Evolutionary conservation across 2,888 invertebrate species (phyloP), one percentile per base, ranked within the genome.

Genomic region (Euzophera pinguis): DNA sequence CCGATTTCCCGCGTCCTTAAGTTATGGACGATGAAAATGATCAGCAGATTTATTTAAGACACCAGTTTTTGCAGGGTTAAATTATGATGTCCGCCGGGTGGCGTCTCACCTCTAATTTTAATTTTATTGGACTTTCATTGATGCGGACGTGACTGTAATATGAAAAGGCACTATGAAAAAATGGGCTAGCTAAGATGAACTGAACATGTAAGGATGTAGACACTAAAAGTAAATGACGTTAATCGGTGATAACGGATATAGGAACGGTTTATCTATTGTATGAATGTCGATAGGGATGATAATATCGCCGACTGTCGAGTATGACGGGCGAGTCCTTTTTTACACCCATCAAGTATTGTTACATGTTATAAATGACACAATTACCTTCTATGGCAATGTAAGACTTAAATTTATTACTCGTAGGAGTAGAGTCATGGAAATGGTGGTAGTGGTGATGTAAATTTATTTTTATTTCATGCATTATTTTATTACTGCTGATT

Each of bases 1-100:
- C 85, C 84, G 88, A 87, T 90, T 90, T 90, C 87, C 88, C 89
- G 88, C 85, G 81, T 86, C 69, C 81, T 83, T 80, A 81, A 85
- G 74, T 82, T 84, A 86, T 84, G 82, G 83, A 80, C 73, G 83
- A 67, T 78, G 81, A 83, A 87, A 88, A 86, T n/a, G 84, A 81
- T 79, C 69, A 71, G 64, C 75, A 78, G 82, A 85, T 84, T 87
- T 86, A 84, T 86, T 84, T 84, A 74, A 77, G 81, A 82, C 79
- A 72, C 75, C 67, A 73, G 70, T 83, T 86, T 84, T 87, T 84
- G 74, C 72, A 60, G 65, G 63, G 71, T 75, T 84, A 84, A 86
- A 87, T 88, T 84, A 86, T 85, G 85, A 84, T 82, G 84, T 86
- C 71, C 47, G 45, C 50, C 34, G 50, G 41, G 50, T 47, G 54